Conservation (phyloP, 2,888 invertebrate genomes). For the Prenolepis imparis region DNA sequence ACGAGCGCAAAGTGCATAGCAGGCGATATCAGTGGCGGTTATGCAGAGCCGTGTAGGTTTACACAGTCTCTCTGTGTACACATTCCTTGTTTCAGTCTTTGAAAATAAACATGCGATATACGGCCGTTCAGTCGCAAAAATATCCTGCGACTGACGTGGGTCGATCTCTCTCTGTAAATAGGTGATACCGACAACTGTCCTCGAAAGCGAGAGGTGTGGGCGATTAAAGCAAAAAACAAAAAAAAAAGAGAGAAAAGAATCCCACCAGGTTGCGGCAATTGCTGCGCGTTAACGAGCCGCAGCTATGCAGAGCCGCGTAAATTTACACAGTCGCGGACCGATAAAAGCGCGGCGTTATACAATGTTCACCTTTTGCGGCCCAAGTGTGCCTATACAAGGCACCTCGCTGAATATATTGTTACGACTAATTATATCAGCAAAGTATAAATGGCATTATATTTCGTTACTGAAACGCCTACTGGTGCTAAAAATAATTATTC, state of each 20-base stretch:
- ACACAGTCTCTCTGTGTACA: conserved; percentile 47
- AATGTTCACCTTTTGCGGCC: background rate
- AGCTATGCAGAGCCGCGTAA: background rate
- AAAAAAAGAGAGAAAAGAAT: background rate
- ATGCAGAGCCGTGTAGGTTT: conserved; percentile 18
- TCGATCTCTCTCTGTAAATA: conserved; percentile 61
- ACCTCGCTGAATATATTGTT: too few species aligned
- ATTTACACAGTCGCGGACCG: background rate
- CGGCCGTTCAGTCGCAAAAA: conserved; percentile 59
- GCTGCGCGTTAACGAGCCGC: background rate
- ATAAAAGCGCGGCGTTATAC: background rate
- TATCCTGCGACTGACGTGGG: conserved; percentile 55
- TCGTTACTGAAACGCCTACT: too few species aligned
- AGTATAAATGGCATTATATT: too few species aligned
- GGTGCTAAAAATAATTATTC: too few species aligned
- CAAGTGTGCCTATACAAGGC: too few species aligned
- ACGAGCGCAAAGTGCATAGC: background rate
- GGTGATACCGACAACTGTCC: conserved; percentile 41
- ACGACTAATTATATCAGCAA: too few species aligned
- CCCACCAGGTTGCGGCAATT: background rate
- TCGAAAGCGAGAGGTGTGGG: conserved; percentile 45
- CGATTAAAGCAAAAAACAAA: background rate
- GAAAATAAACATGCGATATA: conserved; percentile 65
- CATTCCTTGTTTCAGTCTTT: conserved; percentile 53
- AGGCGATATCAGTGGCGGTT: background rate